Percentiles rank a stretch among this genome's conserved stretches.
Conservation (phyloP, 2,113 vertebrate genomes). For the Tyto alba region DNA sequence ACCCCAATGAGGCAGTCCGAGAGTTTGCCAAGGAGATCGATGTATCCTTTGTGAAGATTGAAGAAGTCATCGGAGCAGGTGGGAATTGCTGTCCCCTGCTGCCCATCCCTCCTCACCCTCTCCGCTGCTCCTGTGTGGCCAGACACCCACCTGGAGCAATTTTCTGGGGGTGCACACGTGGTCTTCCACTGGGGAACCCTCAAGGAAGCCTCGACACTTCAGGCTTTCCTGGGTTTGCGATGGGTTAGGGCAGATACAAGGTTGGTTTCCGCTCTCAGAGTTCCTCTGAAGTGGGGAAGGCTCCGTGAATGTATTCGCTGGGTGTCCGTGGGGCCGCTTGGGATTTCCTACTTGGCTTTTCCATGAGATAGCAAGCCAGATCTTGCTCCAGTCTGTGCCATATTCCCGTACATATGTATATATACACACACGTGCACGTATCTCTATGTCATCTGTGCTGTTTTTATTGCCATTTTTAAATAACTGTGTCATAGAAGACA, state of each 20-base stretch:
- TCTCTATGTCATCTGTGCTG: background rate
- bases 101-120: background rate
- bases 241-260: fast-evolving
- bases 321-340: background rate
- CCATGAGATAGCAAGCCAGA: background rate
- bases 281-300: background rate
- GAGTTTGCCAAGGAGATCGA: slow-evolving; percentile 99
- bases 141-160: background rate
- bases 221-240: background rate
- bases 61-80: slow-evolving; percentile 99
- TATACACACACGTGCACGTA: fast-evolving
- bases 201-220: background rate
- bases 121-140: background rate
- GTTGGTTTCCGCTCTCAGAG: background rate
- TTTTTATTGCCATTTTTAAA: background rate
- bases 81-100: background rate
- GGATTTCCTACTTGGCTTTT: background rate
- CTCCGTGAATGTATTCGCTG: background rate
- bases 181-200: background rate
- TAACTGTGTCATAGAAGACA: background rate
- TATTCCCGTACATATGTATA: background rate
- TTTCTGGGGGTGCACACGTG: fast-evolving
- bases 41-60: slow-evolving; percentile 98
- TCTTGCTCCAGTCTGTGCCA: background rate
- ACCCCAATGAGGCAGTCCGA: slow-evolving; percentile 95